Conservation (phyloP, 2,113 vertebrate genomes). For the Malurus melanocephalus region DNA sequence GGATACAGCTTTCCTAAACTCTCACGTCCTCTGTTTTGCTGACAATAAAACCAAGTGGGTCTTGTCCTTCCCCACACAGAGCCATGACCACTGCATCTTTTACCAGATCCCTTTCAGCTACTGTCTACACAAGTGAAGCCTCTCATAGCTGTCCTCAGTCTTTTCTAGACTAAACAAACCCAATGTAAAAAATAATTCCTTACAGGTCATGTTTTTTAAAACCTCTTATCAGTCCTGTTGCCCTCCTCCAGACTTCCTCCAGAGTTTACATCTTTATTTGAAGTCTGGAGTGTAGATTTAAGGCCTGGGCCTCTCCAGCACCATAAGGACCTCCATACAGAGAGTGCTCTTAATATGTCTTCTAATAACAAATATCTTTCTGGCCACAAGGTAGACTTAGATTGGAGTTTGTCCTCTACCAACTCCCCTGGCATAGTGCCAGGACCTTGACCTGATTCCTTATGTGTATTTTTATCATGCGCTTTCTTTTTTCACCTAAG, state of each 20-base stretch:
- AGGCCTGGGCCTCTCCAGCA: not conserved
- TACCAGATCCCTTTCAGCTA: not conserved
- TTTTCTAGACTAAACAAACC: slow-evolving; percentile 14
- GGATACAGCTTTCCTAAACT: not conserved
- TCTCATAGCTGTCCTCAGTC: not conserved
- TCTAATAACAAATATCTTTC: not conserved
- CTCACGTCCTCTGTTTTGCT: not conserved
- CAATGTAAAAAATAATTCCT: not conserved
- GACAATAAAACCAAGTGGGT: not conserved
- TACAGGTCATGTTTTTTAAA: not conserved
- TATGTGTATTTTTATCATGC: not conserved
- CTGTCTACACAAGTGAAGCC: not conserved
- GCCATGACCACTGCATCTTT: not conserved
- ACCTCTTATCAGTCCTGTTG: not conserved
- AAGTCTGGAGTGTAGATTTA: not conserved
- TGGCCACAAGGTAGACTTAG: not conserved
- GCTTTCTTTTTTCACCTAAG: not conserved
- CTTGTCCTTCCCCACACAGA: not conserved
- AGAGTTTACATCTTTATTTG: not conserved
- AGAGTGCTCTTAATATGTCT: not conserved
- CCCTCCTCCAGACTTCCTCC: not conserved
- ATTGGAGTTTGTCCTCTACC: not conserved
- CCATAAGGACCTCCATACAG: not conserved
- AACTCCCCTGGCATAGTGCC: not conserved
- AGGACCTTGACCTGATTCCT: not conserved